Conservation (phyloP, 2,888 invertebrate genomes). For the Leucophenga maculata region DNA sequence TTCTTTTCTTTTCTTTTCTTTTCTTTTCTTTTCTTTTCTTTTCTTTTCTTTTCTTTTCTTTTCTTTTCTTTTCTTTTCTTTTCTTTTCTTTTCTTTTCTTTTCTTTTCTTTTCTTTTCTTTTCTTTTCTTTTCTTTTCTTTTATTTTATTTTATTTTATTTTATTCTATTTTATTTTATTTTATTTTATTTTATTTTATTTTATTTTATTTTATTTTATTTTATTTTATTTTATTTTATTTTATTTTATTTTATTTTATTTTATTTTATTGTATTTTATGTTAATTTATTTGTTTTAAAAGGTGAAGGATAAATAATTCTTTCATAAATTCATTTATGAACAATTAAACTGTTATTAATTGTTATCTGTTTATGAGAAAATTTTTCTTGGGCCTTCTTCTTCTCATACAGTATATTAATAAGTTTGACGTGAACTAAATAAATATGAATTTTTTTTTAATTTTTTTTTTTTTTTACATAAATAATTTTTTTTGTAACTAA, state of each 20-base stretch:
- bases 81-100: background rate
- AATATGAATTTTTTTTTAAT: background rate
- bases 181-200: too few species aligned
- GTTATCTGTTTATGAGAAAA: too few species aligned
- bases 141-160: too few species aligned
- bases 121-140: background rate
- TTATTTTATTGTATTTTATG: background rate
- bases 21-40: background rate
- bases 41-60: background rate
- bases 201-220: too few species aligned
- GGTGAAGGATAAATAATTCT: too few species aligned
- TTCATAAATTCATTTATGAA: too few species aligned
- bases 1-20: background rate
- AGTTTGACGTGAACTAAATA: too few species aligned
- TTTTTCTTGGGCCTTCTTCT: too few species aligned
- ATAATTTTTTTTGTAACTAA: background rate
- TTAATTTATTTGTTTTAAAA: background rate
- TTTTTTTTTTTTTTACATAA: slow-evolving; percentile 12
- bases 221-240: background rate
- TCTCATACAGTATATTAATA: background rate
- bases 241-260: background rate
- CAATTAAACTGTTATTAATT: too few species aligned
- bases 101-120: background rate
- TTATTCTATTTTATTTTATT: too few species aligned
- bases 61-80: background rate